A percentile compares a stretch with the other conserved stretches of the same genome.
These are phyloP conservation scores for Psix sp. DNA, from an alignment of 1,140 invertebrate species.

Conservation along the genomic window DNA sequence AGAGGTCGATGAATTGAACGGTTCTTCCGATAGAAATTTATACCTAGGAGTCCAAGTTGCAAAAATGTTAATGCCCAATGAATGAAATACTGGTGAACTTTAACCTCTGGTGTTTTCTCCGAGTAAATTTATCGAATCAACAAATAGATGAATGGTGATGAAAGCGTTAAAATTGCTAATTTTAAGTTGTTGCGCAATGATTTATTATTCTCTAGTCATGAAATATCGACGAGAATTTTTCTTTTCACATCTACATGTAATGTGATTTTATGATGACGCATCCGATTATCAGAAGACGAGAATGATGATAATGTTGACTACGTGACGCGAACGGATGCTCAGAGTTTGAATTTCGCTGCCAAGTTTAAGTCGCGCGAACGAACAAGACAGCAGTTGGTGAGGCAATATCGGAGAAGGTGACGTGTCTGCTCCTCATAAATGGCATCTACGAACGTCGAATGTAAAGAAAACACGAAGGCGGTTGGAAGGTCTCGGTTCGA, in stretches of 20 bases:
- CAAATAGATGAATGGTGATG: no score
- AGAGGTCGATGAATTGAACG: conserved; percentile 25
- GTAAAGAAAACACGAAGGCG: conserved; percentile 13
- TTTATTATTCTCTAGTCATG: no score
- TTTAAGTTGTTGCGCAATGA: no score
- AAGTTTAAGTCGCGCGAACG: conserved; percentile 18
- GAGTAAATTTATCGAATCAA: no score
- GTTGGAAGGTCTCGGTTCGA: conserved; percentile 1
- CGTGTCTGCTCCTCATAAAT: conserved; percentile 30
- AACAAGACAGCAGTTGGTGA: conserved; percentile 20
- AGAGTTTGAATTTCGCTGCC: conserved; percentile 27
- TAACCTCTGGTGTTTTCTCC: no score
- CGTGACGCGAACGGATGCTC: conserved; percentile 14
- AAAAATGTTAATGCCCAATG: conserved; percentile 15
- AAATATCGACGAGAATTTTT: no score
- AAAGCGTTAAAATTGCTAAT: no score
- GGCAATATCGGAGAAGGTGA: conserved; percentile 33
- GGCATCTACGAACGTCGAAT: conserved; percentile 31
- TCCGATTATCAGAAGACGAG: conserved; percentile 15
- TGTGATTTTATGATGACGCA: no score
- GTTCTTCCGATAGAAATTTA: conserved; percentile 48
- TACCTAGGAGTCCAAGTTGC: background rate
- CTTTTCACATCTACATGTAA: no score
- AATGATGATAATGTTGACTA: conserved; percentile 21
- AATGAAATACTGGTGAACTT: no score